Evolutionary conservation across 2,113 vertebrate species (phyloP).

Genomic region (Macaca nemestrina): DNA sequence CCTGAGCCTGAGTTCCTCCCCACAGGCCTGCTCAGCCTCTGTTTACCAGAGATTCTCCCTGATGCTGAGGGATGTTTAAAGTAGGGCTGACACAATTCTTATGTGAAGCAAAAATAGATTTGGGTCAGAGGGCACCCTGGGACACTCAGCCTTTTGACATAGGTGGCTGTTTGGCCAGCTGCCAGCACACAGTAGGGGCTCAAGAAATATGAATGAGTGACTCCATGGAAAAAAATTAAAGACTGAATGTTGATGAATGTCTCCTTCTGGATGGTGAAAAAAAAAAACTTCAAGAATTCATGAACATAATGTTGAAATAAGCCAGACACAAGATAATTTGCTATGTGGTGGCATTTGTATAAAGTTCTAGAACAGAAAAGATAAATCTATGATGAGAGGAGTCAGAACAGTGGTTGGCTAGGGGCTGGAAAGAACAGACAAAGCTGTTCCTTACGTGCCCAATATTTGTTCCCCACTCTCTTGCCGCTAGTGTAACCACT

Average conservation of each 20-base stretch:
- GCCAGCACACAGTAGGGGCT: neutral
- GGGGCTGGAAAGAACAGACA: neutral
- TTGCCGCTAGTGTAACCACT: neutral
- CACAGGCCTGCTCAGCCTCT: neutral
- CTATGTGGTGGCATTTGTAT: neutral
- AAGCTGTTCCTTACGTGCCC: neutral
- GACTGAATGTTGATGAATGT: neutral
- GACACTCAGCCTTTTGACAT: neutral
- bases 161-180: neutral
- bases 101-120: neutral
- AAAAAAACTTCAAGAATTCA: neutral
- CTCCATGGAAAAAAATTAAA: neutral
- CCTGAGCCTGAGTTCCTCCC: neutral
- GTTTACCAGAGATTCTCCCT: neutral
- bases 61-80: neutral
- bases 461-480: neutral
- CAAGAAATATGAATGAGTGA: neutral
- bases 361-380: conserved; percentile 39
- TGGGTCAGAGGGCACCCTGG: neutral
- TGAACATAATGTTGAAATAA: conserved; percentile 6
- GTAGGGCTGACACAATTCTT: neutral
- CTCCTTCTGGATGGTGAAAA: neutral
- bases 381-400: neutral
- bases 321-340: conserved; percentile 7
- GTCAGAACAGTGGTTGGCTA: neutral